phyloP scores from a whole-genome alignment of 2,797 vertebrate species.

The Mus caroli region DNA sequence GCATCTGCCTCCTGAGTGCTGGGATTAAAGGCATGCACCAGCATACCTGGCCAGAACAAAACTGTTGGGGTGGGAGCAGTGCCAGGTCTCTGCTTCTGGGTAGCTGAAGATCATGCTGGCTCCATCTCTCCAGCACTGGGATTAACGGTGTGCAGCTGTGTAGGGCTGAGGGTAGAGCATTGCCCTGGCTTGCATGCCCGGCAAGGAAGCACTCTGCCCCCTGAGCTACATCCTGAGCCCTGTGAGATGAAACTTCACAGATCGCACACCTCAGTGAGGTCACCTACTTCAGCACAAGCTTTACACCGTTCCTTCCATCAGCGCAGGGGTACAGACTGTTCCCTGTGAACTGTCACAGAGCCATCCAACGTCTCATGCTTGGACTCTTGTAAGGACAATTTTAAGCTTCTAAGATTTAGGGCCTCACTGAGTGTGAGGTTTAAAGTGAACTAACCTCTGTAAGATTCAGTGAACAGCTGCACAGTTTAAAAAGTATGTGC shows the following conservation, averaged over 20 bases:
- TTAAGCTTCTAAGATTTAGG: constrained; percentile 49
- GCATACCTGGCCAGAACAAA: not conserved
- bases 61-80: no score
- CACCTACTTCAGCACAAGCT: not conserved
- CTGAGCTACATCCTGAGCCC: not conserved
- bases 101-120: not conserved
- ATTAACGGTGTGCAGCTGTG: not conserved
- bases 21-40: not conserved
- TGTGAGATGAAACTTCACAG: not conserved
- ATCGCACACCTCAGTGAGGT: not conserved
- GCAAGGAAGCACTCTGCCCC: not conserved
- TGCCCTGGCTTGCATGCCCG: not conserved
- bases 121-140: not conserved
- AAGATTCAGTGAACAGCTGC: constrained; percentile 7
- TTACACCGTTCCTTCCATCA: constrained; percentile 13
- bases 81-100: not conserved
- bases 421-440: not conserved
- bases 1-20: not conserved
- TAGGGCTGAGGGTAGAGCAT: not conserved
- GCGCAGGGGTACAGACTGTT: not conserved
- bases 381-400: not conserved
- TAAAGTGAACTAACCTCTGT: constrained; percentile 18
- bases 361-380: not conserved
- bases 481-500: not conserved
- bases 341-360: not conserved